Percentiles rank a stretch among this genome's conserved stretches.
Conservation (phyloP, 2,888 invertebrate genomes). For the Andrena hattorfiana region DNA sequence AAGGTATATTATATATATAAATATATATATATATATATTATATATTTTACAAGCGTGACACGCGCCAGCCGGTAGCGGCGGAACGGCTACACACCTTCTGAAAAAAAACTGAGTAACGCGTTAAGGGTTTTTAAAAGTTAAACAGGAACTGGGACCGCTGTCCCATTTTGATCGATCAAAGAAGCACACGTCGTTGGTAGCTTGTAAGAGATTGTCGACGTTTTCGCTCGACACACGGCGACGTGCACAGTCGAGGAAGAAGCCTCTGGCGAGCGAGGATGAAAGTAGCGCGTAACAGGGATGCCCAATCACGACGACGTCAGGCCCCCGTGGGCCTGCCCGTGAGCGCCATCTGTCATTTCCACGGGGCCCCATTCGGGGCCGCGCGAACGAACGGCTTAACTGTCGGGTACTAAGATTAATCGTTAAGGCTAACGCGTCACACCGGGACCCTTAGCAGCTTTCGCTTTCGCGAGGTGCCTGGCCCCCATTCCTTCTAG, state of each 20-base stretch:
- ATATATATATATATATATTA: slow-evolving; percentile 63
- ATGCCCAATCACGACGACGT: slow-evolving; percentile 18
- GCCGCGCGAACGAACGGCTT: slow-evolving; percentile 9
- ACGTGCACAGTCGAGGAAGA: slow-evolving; percentile 20
- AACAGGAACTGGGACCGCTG: slow-evolving; percentile 61
- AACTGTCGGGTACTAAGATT: slow-evolving; percentile 55
- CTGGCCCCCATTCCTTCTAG: slow-evolving; percentile 36
- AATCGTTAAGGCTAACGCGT: slow-evolving; percentile 72
- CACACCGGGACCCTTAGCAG: slow-evolving; percentile 76
- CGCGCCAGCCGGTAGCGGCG: slow-evolving; percentile 66
- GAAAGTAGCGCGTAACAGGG: slow-evolving; percentile 51
- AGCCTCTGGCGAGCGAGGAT: background rate
- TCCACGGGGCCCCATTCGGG: background rate
- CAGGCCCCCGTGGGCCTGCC: background rate
- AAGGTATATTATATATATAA: slow-evolving; percentile 75
- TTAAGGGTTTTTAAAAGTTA: slow-evolving; percentile 79
- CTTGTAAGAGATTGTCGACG: slow-evolving; percentile 31
- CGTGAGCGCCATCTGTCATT: slow-evolving; percentile 4
- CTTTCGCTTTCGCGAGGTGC: slow-evolving; percentile 70
- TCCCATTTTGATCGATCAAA: slow-evolving; percentile 20
- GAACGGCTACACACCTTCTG: slow-evolving; percentile 64
- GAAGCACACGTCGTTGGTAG: slow-evolving; percentile 51
- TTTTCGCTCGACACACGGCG: slow-evolving; percentile 19
- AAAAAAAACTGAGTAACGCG: slow-evolving; percentile 74
- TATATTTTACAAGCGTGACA: slow-evolving; percentile 80